Conservation (phyloP, 1,140 invertebrate genomes). For the Lithobius niger region DNA sequence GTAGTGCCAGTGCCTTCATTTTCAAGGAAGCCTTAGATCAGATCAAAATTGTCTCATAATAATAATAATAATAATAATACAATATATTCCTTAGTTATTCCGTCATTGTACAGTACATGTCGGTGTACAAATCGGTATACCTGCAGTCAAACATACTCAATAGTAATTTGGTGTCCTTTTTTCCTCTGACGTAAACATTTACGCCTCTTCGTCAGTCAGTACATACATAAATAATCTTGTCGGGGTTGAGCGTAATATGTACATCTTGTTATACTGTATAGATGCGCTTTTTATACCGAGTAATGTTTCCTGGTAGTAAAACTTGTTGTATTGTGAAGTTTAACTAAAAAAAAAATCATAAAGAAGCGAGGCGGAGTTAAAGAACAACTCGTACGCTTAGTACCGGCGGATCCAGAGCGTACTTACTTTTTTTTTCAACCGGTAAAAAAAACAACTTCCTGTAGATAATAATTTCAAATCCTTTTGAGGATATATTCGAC, state of each 20-base stretch:
- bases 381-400: no score
- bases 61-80: no score
- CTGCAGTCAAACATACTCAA: no score
- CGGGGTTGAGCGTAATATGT: not conserved
- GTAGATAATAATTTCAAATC: not conserved
- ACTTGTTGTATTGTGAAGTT: not conserved
- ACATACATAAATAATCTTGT: no score
- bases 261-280: conserved; percentile 6
- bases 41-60: conserved; percentile 7
- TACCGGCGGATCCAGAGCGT: not conserved
- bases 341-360: not conserved
- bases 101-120: no score
- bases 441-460: not conserved
- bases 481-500: not conserved
- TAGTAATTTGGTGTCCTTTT: no score
- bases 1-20: conserved; percentile 5
- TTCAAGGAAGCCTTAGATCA: not conserved
- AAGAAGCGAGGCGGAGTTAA: no score
- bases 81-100: no score
- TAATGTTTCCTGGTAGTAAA: conserved; percentile 2
- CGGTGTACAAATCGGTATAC: no score
- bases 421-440: not conserved
- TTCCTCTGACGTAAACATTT: no score
- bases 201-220: no score
- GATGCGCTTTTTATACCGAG: conserved; percentile 2